Percentiles rank a stretch among this genome's conserved stretches.
Conservation (phyloP, 2,888 invertebrate species). For the Agrilus mali region DNA sequence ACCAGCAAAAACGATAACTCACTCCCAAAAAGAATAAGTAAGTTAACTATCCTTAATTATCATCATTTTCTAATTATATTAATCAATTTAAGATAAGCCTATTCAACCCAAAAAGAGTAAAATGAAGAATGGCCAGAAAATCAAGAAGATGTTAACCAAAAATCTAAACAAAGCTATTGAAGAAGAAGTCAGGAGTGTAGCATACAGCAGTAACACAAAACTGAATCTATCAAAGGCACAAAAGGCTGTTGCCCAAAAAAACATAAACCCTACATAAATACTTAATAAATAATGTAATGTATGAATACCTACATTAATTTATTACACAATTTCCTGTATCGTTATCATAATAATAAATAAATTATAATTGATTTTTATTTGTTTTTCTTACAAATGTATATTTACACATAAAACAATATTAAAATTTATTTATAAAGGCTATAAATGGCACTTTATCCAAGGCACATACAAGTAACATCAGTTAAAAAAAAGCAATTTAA, state of each 20-base stretch:
- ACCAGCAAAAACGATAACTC: slow-evolving; percentile 38
- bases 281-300: too few species aligned
- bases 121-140: slow-evolving; percentile 44
- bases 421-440: too few species aligned
- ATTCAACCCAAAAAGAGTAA: slow-evolving; percentile 49
- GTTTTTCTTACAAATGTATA: slow-evolving; percentile 3
- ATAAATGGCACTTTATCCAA: too few species aligned
- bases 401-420: slow-evolving; percentile 6
- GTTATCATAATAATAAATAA: too few species aligned
- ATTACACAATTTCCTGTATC: too few species aligned
- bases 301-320: too few species aligned
- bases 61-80: slow-evolving; percentile 3
- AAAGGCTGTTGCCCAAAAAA: slow-evolving; percentile 35
- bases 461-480: too few species aligned
- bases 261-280: slow-evolving; percentile 11
- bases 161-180: slow-evolving; percentile 59
- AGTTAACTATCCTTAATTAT: slow-evolving; percentile 19
- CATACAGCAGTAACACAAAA: slow-evolving; percentile 29
- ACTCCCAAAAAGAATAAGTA: slow-evolving; percentile 46
- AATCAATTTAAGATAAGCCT: slow-evolving; percentile 43
- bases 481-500: too few species aligned
- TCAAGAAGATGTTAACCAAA: slow-evolving; percentile 54
- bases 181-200: slow-evolving; percentile 48
- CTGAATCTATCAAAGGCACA: slow-evolving; percentile 40
- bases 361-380: too few species aligned